Conservation (phyloP, 2,797 vertebrate genomes). For the Dicrostonyx torquatus region DNA sequence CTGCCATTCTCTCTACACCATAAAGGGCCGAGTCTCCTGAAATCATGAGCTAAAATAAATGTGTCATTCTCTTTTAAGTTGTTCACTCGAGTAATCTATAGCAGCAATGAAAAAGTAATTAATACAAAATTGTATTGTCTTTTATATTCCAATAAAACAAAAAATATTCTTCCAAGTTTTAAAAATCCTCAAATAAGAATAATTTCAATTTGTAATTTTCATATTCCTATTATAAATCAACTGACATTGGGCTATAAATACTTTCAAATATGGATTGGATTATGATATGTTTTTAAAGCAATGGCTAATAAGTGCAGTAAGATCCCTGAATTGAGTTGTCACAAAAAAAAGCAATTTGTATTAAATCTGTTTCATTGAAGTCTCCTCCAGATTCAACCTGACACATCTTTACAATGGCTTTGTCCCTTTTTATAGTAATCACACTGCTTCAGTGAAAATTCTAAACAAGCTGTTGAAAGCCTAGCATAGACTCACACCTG, state of each 20-base stretch:
- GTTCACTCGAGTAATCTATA: not conserved
- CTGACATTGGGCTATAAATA: not conserved
- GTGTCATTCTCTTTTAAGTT: not conserved
- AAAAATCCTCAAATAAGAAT: not conserved
- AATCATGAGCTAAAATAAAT: not conserved
- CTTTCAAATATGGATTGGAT: not conserved
- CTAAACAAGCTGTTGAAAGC: not conserved
- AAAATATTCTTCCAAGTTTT: not conserved
- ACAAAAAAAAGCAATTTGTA: not conserved
- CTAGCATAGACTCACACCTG: not conserved
- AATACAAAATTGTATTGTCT: not conserved
- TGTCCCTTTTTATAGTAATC: not conserved
- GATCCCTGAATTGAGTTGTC: not conserved
- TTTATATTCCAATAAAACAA: not conserved
- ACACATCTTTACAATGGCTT: not conserved
- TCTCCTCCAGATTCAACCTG: not conserved
- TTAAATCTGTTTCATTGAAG: not conserved
- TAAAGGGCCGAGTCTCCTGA: not conserved
- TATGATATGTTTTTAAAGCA: not conserved
- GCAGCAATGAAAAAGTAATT: not conserved
- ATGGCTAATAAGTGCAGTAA: not conserved
- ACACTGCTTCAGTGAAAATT: not conserved
- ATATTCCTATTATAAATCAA: not conserved
- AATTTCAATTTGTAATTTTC: not conserved
- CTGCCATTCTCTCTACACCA: not conserved